Base-by-base conservation (phyloP, 2,797 vertebrate genomes). In the Nyctalus aviator region DNA sequence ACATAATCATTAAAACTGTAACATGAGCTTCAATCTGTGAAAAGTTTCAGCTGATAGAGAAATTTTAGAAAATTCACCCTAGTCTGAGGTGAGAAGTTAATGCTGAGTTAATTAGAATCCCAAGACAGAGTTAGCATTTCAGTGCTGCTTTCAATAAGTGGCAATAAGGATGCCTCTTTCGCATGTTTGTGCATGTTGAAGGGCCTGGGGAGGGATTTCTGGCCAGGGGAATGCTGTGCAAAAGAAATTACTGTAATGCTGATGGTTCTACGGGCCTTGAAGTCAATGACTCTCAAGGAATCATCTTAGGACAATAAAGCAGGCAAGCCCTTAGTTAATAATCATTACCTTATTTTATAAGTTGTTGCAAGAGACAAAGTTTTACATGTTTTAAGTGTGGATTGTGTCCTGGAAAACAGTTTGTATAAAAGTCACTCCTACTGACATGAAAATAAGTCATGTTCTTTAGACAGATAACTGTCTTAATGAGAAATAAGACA, bases 11-110 rank as follows among this genome's bases (percentile, higher is more conserved):
- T 94, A 95, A 95, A 93, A 88, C 8, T 87, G 90, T 95, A 95
- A 92, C 57, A 68, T 50, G 77, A 93, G 30, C 76, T 94, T 91
- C 93, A 84, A 93, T 68, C 85, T 96, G 75, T 95, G 89, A 97
- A 97, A 93, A 87, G 91, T 84, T 96, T 96, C 83, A 96, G 37
- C 50, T 96, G 77, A 97, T 73, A 95, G 82, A 73, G 93, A 88
- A 95, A 59, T 62, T 50, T 53, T 25, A 25, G 92, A 95, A 96
- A 95, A 92, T 90, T 94, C 95, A 85, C 84, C 79, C 75, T 57
- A 95, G 78, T 25, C 6, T 95, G 84, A 97, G 57, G 81, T 91
- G 81, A 97, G 97, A 98, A 97, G 96, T 44, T 90, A 96, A 84
- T 96, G 87, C 88, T 81, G 76, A 84, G 5, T 92, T 95, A 95